Conservation (phyloP, 2,113 vertebrate genomes). For the Puffinus mauretanicus region DNA sequence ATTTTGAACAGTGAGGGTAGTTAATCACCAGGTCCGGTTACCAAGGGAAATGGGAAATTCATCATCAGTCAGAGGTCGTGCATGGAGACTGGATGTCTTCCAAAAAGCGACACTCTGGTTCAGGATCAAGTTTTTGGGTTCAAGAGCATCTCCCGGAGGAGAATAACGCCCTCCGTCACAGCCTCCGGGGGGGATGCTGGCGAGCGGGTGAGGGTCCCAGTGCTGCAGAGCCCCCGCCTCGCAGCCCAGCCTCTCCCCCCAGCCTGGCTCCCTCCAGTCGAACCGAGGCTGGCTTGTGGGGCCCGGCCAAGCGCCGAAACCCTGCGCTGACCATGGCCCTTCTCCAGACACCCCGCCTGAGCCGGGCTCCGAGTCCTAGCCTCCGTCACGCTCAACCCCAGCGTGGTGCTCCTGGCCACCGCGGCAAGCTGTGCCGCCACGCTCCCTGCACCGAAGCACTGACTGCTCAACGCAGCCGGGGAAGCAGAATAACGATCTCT, state of each 20-base stretch:
- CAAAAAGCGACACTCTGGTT: background rate
- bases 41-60: slow-evolving; percentile 52
- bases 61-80: slow-evolving; percentile 10
- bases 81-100: slow-evolving; percentile 20
- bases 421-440: accelerated
- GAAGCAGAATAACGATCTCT: background rate
- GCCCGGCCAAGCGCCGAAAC: background rate
- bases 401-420: background rate
- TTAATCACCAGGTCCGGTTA: slow-evolving; percentile 35
- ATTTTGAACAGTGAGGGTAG: slow-evolving; percentile 12
- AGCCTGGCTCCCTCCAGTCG: background rate
- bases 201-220: accelerated
- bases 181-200: background rate
- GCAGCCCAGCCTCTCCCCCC: background rate
- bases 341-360: background rate
- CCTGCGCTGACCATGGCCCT: background rate
- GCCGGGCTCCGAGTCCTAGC: background rate
- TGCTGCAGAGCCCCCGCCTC: background rate
- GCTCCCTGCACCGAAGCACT: background rate
- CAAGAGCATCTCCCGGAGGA: background rate
- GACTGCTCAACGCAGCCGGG: background rate
- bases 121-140: background rate
- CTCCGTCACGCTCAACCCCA: background rate
- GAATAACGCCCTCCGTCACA: background rate
- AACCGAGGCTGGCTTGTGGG: background rate